Percentiles rank a stretch among this genome's conserved stretches.
These are phyloP conservation scores for Mamestra configurata DNA, from an alignment of 1,140 invertebrate genomes.

Conservation along the genomic window DNA sequence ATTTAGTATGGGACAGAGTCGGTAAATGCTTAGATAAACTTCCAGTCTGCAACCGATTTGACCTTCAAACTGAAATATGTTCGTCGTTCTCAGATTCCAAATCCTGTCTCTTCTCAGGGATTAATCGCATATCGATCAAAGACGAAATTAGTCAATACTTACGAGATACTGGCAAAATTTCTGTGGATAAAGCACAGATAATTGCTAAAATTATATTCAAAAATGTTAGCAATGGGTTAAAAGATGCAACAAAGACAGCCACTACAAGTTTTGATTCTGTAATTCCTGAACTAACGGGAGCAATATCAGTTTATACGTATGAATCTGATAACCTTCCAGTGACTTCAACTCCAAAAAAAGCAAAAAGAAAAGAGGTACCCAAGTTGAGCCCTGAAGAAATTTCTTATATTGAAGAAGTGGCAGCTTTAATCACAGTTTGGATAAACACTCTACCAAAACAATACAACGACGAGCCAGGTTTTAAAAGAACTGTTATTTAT, in stretches of 20 bases:
- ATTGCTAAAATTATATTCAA: slow-evolving; percentile 15
- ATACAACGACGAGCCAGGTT: slow-evolving; percentile 53
- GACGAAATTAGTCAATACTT: slow-evolving; percentile 42
- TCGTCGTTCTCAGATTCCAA: neutral
- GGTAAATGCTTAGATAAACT: slow-evolving; percentile 28
- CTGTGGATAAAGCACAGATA: slow-evolving; percentile 4
- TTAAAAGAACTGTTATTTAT: slow-evolving; percentile 59
- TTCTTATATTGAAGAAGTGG: slow-evolving; percentile 58
- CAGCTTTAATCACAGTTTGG: slow-evolving; percentile 60
- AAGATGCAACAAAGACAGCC: neutral
- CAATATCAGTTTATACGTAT: slow-evolving; percentile 44
- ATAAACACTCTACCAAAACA: slow-evolving; percentile 60
- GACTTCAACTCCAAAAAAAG: slow-evolving; percentile 58
- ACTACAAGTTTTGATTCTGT: slow-evolving; percentile 5
- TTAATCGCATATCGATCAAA: slow-evolving; percentile 19
- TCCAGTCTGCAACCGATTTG: neutral
- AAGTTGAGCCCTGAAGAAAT: slow-evolving; percentile 60
- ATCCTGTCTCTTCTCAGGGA: neutral
- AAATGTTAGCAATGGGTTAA: neutral
- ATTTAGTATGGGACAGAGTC: neutral
- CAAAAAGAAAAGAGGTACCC: slow-evolving; percentile 48
- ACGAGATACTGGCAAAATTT: slow-evolving; percentile 3
- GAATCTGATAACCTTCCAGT: slow-evolving; percentile 43
- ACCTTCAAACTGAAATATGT: slow-evolving; percentile 21
- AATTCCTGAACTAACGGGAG: slow-evolving; percentile 18